Base-by-base conservation (phyloP, 2,797 vertebrate species). In the Crypturellus tataupa region DNA sequence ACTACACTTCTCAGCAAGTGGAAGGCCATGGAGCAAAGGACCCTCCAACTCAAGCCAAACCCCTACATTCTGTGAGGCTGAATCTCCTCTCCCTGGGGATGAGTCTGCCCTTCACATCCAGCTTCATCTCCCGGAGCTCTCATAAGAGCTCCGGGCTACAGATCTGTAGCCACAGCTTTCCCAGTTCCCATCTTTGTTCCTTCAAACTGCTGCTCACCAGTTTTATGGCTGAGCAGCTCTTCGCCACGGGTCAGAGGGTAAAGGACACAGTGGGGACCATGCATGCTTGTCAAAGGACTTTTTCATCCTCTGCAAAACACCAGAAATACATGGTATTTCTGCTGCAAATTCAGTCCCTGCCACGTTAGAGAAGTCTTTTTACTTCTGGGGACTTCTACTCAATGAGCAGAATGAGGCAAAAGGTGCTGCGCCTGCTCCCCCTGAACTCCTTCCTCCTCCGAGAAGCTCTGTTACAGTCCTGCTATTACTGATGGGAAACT, bases 401-500 rank as follows among this genome's bases (percentile, higher is more conserved):
- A 73, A 85, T 92, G n/a, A 92, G 46, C 47, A 83, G 73, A 90
- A 68, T n/a, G 27, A 78, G 71, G 87, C 25, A 77, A 81, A 94
- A 89, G 64, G 79, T 85, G 70, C 90, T 75, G 40, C 39, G 71
- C 80, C 64, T 83, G 65, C 53, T 73, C 71, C 88, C 63, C 63
- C 72, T 89, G 67, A 94, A 89, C 23, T 94, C 85, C 81, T 93
- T 86, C 85, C 53, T 96, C 94, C 93, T 97, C 92, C 94, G 59
- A 65, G 24, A 94, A 86, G 88, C 70, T 90, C 85, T 94, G 42
- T 97, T 96, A 93, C 88, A 87, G 85, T 88, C 79, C 68, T 94
- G 71, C 91, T 94, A 75, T 91, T 96, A 91, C 86, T 64, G 78
- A 96, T 97, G 97, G 94, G 97, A 98, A 98, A 97, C 90, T 97